A percentile compares a stretch with the other conserved stretches of the same genome.
Evolutionary conservation across 2,888 invertebrate species (phyloP).

Genomic region (Charanyca ferruginea): DNA sequence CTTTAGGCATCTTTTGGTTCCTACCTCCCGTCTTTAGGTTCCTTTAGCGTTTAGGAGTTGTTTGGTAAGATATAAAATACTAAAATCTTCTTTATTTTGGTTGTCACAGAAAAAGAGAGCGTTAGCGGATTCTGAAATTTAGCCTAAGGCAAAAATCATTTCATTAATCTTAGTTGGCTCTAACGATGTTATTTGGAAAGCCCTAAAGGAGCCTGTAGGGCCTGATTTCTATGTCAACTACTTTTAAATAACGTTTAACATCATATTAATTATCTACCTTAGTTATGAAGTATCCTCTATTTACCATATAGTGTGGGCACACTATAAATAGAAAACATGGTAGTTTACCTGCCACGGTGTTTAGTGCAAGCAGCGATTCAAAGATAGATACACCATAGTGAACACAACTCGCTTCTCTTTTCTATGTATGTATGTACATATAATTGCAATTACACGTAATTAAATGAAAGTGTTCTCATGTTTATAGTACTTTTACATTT

Average conservation of each 20-base stretch:
- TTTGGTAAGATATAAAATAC: too few species aligned
- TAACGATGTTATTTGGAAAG: not conserved
- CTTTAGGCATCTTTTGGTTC: too few species aligned
- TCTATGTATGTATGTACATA: slow-evolving; percentile 27
- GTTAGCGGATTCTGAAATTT: too few species aligned
- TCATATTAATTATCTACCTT: slow-evolving; percentile 1
- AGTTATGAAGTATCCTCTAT: slow-evolving; percentile 49
- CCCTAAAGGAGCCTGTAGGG: too few species aligned
- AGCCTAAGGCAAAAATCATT: too few species aligned
- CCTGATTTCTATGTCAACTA: too few species aligned
- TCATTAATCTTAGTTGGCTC: not conserved
- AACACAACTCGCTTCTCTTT: slow-evolving; percentile 51
- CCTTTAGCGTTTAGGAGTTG: too few species aligned
- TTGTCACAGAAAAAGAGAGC: too few species aligned
- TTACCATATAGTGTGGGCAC: slow-evolving; percentile 64
- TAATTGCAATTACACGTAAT: slow-evolving; percentile 57
- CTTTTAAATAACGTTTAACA: slow-evolving; percentile 9
- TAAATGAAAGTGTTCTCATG: slow-evolving; percentile 61
- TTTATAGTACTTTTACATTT: slow-evolving; percentile 45
- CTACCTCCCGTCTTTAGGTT: too few species aligned
- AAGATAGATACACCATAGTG: slow-evolving; percentile 61
- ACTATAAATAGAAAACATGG: slow-evolving; percentile 76
- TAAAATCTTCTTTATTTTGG: too few species aligned
- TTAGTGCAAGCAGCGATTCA: slow-evolving; percentile 64
- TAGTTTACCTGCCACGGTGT: slow-evolving; percentile 65